Evolutionary conservation across 64 coral and sea anemone genomes (phyloP).

Genomic region (Stichodactyla helianthus): DNA sequence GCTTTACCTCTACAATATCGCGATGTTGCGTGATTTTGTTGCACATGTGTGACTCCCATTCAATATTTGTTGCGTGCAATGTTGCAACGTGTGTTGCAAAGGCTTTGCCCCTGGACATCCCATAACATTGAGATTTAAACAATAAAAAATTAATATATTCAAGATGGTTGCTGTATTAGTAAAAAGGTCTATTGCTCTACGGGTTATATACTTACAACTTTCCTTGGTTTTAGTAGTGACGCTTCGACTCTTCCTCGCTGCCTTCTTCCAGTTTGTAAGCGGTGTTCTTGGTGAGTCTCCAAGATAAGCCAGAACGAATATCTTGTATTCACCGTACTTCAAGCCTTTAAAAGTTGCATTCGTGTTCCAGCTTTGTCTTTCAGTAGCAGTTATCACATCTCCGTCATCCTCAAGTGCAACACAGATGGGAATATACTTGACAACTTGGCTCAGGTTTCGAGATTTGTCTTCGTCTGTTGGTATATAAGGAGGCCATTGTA

Average conservation of each 20-base stretch:
- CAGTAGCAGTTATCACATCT: not conserved
- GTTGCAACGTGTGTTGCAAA: too few relatives aligned
- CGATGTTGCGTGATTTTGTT: too few relatives aligned
- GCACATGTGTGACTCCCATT: too few relatives aligned
- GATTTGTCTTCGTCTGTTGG: not conserved
- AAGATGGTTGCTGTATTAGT: not conserved
- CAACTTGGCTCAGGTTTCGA: not conserved
- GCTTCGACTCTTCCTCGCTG: not conserved
- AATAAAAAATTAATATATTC: not conserved
- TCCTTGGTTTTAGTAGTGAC: not conserved
- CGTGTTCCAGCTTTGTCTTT: not conserved
- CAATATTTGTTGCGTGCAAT: too few relatives aligned
- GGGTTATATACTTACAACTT: not conserved
- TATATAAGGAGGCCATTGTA: not conserved
- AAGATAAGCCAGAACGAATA: not conserved
- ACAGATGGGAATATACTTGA: not conserved
- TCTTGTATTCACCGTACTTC: not conserved
- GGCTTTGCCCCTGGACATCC: too few relatives aligned
- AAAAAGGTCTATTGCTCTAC: not conserved
- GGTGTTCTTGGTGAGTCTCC: not conserved
- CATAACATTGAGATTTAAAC: not conserved
- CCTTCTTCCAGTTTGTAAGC: not conserved
- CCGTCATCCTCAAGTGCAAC: not conserved
- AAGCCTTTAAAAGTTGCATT: not conserved
- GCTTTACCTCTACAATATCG: too few relatives aligned